Evolutionary conservation across 2,113 vertebrate species (phyloP).

Genomic region (Pachypanchax playfairii): DNA sequence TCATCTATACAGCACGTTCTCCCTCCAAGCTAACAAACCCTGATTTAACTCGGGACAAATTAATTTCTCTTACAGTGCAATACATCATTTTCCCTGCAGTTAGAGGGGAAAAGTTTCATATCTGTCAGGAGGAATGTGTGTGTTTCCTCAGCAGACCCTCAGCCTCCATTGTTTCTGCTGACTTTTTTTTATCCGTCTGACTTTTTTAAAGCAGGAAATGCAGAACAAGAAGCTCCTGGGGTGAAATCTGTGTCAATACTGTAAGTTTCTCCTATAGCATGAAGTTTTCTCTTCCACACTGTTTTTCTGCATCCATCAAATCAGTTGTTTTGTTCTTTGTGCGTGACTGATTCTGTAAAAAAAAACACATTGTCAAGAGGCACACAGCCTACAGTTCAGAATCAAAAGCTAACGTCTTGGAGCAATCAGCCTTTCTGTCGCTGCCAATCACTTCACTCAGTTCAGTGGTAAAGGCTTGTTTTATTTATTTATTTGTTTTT

Average conservation of each 20-base stretch:
- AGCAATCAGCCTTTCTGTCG: background rate
- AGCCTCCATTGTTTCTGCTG: constrained; percentile 13
- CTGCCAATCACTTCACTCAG: background rate
- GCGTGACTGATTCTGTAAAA: background rate
- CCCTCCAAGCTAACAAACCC: constrained; percentile 4
- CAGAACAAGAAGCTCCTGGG: background rate
- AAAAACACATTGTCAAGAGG: background rate
- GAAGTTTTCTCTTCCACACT: no score
- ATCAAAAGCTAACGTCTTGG: background rate
- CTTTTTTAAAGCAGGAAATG: background rate
- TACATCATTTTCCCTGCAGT: constrained; percentile 27
- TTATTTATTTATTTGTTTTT: no score
- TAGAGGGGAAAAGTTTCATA: constrained; percentile 14
- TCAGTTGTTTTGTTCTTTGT: background rate
- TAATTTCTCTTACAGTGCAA: constrained; percentile 11
- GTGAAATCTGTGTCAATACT: background rate
- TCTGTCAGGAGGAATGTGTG: constrained; percentile 17
- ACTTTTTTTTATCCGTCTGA: background rate
- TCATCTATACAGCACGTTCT: constrained; percentile 40
- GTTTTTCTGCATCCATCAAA: background rate
- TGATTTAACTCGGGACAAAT: constrained; percentile 39
- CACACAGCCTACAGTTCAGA: background rate
- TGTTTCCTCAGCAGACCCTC: background rate
- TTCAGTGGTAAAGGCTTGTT: no score
- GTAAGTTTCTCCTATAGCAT: background rate